These are phyloP conservation scores for Acrobasis repandana DNA, from an alignment of 2,888 invertebrate species.

Conservation along the genomic window DNA sequence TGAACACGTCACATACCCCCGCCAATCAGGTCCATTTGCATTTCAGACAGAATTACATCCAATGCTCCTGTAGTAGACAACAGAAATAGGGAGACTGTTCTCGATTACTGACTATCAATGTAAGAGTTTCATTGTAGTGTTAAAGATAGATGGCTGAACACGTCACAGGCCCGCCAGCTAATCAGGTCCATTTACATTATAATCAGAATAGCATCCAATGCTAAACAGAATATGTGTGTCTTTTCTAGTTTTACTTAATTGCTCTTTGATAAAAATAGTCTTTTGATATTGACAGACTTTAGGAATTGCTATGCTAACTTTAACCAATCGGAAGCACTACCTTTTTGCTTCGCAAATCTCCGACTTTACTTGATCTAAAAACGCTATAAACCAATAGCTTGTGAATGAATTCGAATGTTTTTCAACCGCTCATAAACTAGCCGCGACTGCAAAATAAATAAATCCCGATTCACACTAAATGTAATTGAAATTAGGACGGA, in stretches of 20 bases:
- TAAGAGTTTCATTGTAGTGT: too few relatives aligned
- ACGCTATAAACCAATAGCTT: conserved; percentile 29
- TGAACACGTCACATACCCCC: conserved; percentile 33
- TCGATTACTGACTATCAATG: too few relatives aligned
- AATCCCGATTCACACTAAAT: conserved; percentile 39
- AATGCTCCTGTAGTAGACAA: conserved; percentile 36
- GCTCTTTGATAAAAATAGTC: too few relatives aligned
- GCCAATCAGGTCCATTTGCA: conserved; percentile 67
- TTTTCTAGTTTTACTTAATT: too few relatives aligned
- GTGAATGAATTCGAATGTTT: conserved; percentile 56
- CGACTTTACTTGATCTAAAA: not conserved
- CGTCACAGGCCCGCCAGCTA: conserved; percentile 44
- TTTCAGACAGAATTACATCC: conserved; percentile 57
- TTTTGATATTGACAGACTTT: too few relatives aligned
- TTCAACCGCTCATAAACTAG: conserved; percentile 50
- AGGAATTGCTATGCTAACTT: too few relatives aligned
- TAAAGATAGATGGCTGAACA: conserved; percentile 20
- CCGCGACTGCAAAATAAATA: conserved; percentile 13
- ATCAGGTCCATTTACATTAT: conserved; percentile 67
- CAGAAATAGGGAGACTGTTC: too few relatives aligned
- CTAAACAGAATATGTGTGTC: conserved; percentile 23
- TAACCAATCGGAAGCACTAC: not conserved
- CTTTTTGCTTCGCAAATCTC: not conserved
- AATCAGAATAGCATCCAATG: conserved; percentile 55
- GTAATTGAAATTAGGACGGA: conserved; percentile 48